phyloP scores from a whole-genome alignment of 2,797 vertebrate genomes.

The Pseudopleuronectes americanus region DNA sequence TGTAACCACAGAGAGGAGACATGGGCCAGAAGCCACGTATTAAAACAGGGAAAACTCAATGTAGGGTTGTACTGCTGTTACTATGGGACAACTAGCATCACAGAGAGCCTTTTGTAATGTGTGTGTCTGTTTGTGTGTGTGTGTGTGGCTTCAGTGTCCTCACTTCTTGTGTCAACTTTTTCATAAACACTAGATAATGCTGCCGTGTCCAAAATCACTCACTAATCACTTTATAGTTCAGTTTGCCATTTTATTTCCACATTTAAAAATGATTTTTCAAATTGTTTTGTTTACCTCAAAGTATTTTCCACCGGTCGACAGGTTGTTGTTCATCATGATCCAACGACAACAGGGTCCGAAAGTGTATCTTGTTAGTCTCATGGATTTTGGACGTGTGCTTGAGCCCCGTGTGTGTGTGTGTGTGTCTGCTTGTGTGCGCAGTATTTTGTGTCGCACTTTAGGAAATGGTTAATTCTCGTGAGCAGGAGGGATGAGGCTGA shows the following conservation, averaged over 20 bases:
- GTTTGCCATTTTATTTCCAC: no score
- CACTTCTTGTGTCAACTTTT: slow-evolving; percentile 27
- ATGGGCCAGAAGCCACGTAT: not conserved
- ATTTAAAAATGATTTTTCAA: no score
- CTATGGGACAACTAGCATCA: not conserved
- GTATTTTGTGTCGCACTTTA: not conserved
- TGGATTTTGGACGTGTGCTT: not conserved
- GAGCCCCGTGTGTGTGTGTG: slow-evolving; percentile 1
- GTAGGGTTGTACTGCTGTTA: not conserved
- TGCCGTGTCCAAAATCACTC: not conserved
- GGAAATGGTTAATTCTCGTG: slow-evolving; percentile 17
- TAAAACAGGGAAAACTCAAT: not conserved
- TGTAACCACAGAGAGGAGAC: slow-evolving; percentile 20
- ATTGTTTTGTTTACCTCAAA: no score
- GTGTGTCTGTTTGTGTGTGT: slow-evolving; percentile 19
- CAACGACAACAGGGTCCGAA: no score
- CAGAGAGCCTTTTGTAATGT: slow-evolving; percentile 23
- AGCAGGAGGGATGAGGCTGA: slow-evolving; percentile 10
- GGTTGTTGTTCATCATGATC: no score
- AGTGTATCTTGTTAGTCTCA: no score
- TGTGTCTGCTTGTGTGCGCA: not conserved
- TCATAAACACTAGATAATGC: slow-evolving; percentile 39
- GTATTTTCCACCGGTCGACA: no score
- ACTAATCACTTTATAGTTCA: no score
- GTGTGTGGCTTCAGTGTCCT: not conserved